Evolutionary conservation across 2,113 vertebrate genomes (phyloP).

Genomic region (Actenoides hombroni): DNA sequence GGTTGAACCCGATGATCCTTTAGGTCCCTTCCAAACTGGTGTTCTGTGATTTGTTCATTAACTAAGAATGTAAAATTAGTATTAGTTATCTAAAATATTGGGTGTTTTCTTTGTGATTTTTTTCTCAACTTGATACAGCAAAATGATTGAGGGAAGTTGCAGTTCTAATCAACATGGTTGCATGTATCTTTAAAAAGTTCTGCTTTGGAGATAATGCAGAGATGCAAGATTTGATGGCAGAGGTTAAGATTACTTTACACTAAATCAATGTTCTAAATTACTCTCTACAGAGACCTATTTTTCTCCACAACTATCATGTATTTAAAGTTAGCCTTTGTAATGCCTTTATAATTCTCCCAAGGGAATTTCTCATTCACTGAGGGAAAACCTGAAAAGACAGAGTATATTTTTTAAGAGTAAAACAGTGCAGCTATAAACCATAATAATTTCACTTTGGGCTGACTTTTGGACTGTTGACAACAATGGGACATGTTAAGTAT

Average conservation of each 20-base stretch:
- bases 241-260: neutral
- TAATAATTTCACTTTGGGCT: neutral
- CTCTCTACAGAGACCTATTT: neutral
- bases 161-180: neutral
- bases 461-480: neutral
- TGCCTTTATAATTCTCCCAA: neutral
- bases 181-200: neutral
- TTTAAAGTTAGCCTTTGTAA: neutral
- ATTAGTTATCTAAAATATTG: neutral
- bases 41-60: neutral
- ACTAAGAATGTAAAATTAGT: neutral
- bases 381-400: neutral
- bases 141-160: neutral
- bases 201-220: neutral
- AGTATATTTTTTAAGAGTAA: neutral
- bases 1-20: too few species aligned
- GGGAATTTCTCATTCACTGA: neutral
- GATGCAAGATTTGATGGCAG: neutral
- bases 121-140: neutral
- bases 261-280: neutral
- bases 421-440: neutral
- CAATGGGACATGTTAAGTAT: neutral
- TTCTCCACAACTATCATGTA: neutral
- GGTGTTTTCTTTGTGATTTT: rapidly evolving
- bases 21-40: too few species aligned